Conservation (phyloP, 2,888 invertebrate species). For the Macropis europaea region DNA sequence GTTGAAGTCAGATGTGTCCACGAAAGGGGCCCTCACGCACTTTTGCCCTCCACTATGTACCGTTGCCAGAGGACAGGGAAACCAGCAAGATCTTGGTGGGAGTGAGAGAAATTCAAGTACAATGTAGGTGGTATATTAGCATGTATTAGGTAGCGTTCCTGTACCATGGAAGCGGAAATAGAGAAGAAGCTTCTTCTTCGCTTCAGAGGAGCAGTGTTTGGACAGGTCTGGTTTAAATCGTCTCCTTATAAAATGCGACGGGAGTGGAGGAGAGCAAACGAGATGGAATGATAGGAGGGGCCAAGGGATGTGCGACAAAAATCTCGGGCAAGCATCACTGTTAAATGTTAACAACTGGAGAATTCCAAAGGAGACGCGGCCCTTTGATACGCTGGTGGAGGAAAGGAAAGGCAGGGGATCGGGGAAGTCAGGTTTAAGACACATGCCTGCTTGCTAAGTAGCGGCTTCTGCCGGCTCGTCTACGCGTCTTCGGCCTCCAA, state of each 20-base stretch:
- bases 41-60: too few relatives aligned
- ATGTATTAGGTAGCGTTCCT: too few relatives aligned
- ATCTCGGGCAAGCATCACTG: slow-evolving; percentile 63
- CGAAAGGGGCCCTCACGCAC: too few relatives aligned
- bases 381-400: slow-evolving; percentile 53
- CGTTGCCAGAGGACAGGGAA: too few relatives aligned
- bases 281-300: not conserved
- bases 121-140: too few relatives aligned
- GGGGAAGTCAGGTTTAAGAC: slow-evolving; percentile 60
- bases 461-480: slow-evolving; percentile 67
- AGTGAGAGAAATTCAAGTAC: too few relatives aligned
- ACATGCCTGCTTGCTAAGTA: slow-evolving; percentile 73
- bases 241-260: slow-evolving; percentile 44
- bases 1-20: too few relatives aligned
- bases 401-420: slow-evolving; percentile 32
- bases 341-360: slow-evolving; percentile 73
- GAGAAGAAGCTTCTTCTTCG: too few relatives aligned
- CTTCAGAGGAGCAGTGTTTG: too few relatives aligned
- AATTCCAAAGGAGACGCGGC: slow-evolving; percentile 68
- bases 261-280: not conserved
- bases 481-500: slow-evolving; percentile 62
- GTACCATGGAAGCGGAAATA: too few relatives aligned
- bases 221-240: slow-evolving; percentile 59
- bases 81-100: too few relatives aligned
- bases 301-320: slow-evolving; percentile 56